These are phyloP conservation scores for Drosophila ezoana DNA, from an alignment of 2,888 invertebrate species.

Conservation along the genomic window DNA sequence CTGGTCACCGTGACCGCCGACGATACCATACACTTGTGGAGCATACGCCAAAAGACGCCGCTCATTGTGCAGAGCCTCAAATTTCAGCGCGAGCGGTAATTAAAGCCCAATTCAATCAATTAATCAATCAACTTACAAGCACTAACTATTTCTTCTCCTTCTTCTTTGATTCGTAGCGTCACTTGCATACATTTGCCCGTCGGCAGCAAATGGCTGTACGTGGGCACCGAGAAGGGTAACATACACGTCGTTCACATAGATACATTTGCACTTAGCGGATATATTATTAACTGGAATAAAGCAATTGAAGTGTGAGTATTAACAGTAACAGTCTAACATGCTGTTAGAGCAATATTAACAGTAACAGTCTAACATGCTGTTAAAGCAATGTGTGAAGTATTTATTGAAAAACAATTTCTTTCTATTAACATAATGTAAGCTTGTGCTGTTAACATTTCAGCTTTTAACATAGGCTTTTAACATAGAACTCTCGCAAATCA, in stretches of 20 bases:
- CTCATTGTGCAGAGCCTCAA: slow-evolving; percentile 98
- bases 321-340: neutral
- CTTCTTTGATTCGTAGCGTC: slow-evolving; percentile 88
- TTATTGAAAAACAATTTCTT: too few relatives aligned
- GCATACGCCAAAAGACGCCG: slow-evolving; percentile 96
- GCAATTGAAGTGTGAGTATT: slow-evolving; percentile 98
- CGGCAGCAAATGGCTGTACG: slow-evolving; percentile 99
- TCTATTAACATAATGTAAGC: neutral
- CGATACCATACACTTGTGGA: slow-evolving; percentile 98
- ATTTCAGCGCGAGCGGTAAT: slow-evolving; percentile 97
- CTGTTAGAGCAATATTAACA: neutral
- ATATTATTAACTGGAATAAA: slow-evolving; percentile 99
- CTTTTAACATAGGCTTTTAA: too few relatives aligned
- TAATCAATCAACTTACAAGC: too few relatives aligned
- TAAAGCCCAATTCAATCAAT: neutral
- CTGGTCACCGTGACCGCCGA: slow-evolving; percentile 98
- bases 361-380: neutral
- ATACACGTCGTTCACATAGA: slow-evolving; percentile 99
- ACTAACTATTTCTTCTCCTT: neutral
- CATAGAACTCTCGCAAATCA: too few relatives aligned
- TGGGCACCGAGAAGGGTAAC: slow-evolving; percentile 99
- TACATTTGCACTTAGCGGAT: slow-evolving; percentile 97
- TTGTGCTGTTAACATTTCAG: neutral
- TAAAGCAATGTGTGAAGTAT: too few relatives aligned
- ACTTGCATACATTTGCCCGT: slow-evolving; percentile 97